Conservation (phyloP, 2,797 vertebrate species). For the Myotis vivesi region DNA sequence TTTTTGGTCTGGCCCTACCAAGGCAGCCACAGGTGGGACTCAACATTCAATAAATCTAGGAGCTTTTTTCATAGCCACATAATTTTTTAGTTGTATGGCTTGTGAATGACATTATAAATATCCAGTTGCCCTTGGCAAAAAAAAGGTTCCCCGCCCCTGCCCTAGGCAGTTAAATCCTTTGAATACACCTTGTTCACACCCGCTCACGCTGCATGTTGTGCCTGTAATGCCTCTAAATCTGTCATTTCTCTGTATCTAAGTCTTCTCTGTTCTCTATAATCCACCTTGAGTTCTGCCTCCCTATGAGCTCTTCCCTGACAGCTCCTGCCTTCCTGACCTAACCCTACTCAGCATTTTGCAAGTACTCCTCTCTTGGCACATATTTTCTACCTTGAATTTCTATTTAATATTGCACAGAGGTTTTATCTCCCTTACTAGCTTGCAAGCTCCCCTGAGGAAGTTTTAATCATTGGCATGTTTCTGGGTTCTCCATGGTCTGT, state of each 20-base stretch:
- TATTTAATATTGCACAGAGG: conserved; percentile 3
- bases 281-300: background rate
- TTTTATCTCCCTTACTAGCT: background rate
- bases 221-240: background rate
- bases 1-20: too few relatives aligned
- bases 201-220: background rate
- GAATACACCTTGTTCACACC: background rate
- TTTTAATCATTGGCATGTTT: background rate
- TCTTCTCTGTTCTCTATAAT: background rate
- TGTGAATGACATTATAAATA: too few relatives aligned
- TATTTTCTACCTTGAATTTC: conserved; percentile 13
- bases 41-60: too few relatives aligned
- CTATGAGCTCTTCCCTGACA: background rate
- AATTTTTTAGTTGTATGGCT: too few relatives aligned
- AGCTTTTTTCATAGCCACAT: too few relatives aligned
- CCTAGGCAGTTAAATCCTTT: background rate
- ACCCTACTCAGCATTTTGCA: background rate
- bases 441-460: background rate
- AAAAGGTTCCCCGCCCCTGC: too few relatives aligned
- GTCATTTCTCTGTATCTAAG: background rate
- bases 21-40: too few relatives aligned
- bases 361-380: background rate
- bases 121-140: too few relatives aligned
- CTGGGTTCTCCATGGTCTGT: background rate
- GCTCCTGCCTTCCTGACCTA: background rate